Conservation (phyloP, 92 coral and sea anemone genomes). For the Nematostella vectensis region DNA sequence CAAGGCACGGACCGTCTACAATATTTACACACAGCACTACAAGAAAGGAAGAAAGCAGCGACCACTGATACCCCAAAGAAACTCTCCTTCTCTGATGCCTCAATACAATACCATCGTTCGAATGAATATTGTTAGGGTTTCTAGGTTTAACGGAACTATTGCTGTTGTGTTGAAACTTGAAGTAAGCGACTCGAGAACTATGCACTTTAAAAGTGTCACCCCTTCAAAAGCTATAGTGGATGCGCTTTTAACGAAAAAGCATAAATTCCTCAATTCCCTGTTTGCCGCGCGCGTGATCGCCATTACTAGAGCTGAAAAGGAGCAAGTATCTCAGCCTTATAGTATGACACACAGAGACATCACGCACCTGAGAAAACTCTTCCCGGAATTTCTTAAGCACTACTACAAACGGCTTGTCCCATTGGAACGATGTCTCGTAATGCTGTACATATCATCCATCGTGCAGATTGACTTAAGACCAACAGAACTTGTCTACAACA, state of each 20-base stretch:
- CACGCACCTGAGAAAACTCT: constrained; percentile 20
- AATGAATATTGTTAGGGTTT: constrained; percentile 11
- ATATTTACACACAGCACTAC: constrained; percentile 35
- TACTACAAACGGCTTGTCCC: constrained; percentile 49
- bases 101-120: constrained; percentile 15
- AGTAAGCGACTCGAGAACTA: constrained; percentile 23
- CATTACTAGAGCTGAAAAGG: constrained; percentile 13
- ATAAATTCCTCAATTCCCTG: constrained; percentile 21
- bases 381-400: constrained; percentile 48
- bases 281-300: constrained; percentile 41
- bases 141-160: constrained; percentile 13
- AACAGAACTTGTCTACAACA: constrained; percentile 51
- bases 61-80: constrained; percentile 4
- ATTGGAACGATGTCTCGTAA: constrained; percentile 49
- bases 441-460: constrained; percentile 42
- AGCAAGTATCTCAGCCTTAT: constrained; percentile 5
- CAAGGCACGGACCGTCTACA: constrained; percentile 50
- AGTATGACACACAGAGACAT: constrained; percentile 23
- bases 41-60: constrained; percentile 17
- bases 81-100: constrained; percentile 18
- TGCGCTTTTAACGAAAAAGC: constrained; percentile 26
- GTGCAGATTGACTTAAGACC: constrained; percentile 31
- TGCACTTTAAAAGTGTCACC: constrained; percentile 12
- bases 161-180: constrained; percentile 43
- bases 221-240: constrained; percentile 42